Conservation (phyloP, 64 coral and sea anemone genomes). For the Montipora sp. region DNA sequence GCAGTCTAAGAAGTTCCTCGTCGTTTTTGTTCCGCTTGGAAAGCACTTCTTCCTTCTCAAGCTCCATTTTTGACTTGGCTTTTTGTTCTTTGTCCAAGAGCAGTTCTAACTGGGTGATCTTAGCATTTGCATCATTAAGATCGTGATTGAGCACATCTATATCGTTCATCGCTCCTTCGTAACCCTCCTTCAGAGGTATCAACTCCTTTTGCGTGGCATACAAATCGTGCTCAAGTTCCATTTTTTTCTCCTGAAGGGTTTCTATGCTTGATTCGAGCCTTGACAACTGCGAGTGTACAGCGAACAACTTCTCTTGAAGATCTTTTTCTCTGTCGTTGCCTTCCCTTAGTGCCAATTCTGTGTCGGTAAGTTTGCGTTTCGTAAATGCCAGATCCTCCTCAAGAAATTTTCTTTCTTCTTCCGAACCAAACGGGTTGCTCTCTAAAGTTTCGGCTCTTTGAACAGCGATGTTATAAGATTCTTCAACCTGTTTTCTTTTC, state of each 20-base stretch:
- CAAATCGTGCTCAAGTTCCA: constrained; percentile 90
- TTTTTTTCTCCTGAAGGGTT: constrained; percentile 88
- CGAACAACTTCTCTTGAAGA: constrained; percentile 73
- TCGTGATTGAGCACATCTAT: constrained; percentile 65
- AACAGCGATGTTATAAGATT: constrained; percentile 43
- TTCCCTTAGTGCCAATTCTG: constrained; percentile 65
- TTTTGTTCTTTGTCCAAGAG: constrained; percentile 78
- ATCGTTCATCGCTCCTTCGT: constrained; percentile 78
- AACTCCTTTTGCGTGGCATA: constrained; percentile 85
- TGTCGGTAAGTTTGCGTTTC: constrained; percentile 78
- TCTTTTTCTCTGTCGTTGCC: constrained; percentile 81
- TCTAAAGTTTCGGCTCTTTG: constrained; percentile 60
- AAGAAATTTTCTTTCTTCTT: constrained; percentile 49
- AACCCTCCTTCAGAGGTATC: constrained; percentile 82
- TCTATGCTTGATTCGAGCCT: constrained; percentile 87
- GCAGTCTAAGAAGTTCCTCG: constrained; percentile 79
- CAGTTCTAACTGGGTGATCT: constrained; percentile 76
- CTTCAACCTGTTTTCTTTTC: constrained; percentile 69
- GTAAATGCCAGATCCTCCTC: constrained; percentile 83
- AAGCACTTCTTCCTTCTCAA: constrained; percentile 74
- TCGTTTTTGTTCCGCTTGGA: constrained; percentile 74
- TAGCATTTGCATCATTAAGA: constrained; percentile 71
- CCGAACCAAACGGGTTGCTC: constrained; percentile 50
- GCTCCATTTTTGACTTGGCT: constrained; percentile 75
- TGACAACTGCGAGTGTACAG: constrained; percentile 76